Evolutionary conservation across 2,113 vertebrate genomes (phyloP), one percentile per base, ranked within the genome.

Genomic region (Saccopteryx bilineata): DNA sequence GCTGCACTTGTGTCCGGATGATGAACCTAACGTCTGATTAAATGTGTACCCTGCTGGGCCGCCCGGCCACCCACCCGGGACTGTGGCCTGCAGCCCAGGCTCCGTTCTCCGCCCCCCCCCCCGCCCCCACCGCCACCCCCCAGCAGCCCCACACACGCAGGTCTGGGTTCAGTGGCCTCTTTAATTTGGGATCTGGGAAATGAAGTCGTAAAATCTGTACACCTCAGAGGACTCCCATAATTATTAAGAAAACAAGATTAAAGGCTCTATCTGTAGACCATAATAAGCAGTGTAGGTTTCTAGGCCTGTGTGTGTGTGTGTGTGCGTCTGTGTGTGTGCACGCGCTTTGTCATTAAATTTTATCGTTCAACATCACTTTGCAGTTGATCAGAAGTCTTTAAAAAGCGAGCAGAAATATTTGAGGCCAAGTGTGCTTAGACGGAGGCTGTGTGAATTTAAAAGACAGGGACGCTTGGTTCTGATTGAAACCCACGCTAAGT

Each of bases 161-260:
- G 56, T 31, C 69, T 80, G 18, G 1, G 28, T 9, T 68, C 72
- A 14, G 33, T 21, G 61, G 58, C 48, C 69, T 19, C 71, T 79
- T 72, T 81, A 69, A 50, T 72, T 76, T 58, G 72, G 21, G 56
- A 84, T 21, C 75, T 79, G 23, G 10, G 13, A 46, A 28, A 63
- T 15, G 52, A 87, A 80, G 76, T 63, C 9, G 7, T 58, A 80
- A n/a, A 75, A 19, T 24, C 5, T 69, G n/a, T 78, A 31, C 48
- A 26, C n/a, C n/a, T 33, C 13, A 17, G 2, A 24, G 13, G 3
- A 14, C 17, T 5, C 65, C 80, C 28, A 0, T 60, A 69, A 39
- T 33, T 61, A 65, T 39, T 71, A n/a, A 76, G 88, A 61, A 82
- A 66, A 69, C 50, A 61, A 4, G 76, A 87, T 96, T 85, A 18